Evolutionary conservation across 1,140 invertebrate species (phyloP).

Genomic region (Ctenoplectra terminalis): DNA sequence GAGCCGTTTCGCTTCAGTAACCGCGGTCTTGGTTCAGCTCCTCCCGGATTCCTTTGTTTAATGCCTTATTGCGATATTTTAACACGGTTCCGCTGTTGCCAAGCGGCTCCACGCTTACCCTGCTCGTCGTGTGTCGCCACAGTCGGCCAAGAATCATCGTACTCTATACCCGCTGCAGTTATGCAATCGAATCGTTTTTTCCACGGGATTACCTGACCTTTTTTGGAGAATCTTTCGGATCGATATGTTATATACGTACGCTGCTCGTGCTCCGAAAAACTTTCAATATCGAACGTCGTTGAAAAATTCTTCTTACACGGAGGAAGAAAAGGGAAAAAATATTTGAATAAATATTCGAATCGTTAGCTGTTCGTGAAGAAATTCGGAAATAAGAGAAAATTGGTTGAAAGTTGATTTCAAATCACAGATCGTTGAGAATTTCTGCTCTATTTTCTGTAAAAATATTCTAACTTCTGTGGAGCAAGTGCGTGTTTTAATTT

Average conservation of each 20-base stretch:
- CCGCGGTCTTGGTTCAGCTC: constrained; percentile 74
- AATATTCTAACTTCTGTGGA: no score
- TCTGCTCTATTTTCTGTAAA: no score
- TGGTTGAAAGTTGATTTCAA: no score
- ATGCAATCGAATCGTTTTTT: constrained; percentile 10
- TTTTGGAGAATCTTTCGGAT: constrained; percentile 21
- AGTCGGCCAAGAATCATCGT: constrained; percentile 29
- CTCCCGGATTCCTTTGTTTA: constrained; percentile 80
- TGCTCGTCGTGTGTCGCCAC: constrained; percentile 54
- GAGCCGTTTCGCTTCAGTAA: constrained; percentile 74
- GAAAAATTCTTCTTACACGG: no score
- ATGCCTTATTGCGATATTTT: constrained; percentile 80
- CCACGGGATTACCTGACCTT: constrained; percentile 2
- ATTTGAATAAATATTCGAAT: no score
- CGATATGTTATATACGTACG: not conserved
- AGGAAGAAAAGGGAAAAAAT: no score
- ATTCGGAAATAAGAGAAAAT: no score
- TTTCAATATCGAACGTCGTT: no score
- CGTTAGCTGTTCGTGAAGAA: no score
- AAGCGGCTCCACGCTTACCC: constrained; percentile 55
- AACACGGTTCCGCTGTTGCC: constrained; percentile 70
- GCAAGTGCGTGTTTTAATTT: no score
- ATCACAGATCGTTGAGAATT: no score
- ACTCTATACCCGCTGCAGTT: constrained; percentile 8
- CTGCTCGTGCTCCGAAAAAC: not conserved